phyloP scores from a whole-genome alignment of 2,888 invertebrate genomes.

The Keiferia lycopersicella region DNA sequence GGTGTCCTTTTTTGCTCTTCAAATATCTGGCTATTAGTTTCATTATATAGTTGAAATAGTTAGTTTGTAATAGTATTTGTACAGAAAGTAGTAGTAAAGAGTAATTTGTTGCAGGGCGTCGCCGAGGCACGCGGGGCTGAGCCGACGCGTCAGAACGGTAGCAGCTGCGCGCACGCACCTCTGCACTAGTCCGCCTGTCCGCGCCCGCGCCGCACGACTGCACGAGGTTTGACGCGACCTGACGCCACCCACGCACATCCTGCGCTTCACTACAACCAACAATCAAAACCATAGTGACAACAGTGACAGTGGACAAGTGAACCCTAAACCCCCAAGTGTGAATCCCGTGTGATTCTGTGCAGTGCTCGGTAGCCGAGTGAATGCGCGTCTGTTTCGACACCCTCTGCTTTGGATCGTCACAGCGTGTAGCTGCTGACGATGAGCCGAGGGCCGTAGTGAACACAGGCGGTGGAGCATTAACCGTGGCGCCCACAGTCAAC shows the following conservation, averaged over 20 bases:
- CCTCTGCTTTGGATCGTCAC: slow-evolving; percentile 94
- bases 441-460: slow-evolving; percentile 81
- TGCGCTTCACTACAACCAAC: slow-evolving; percentile 55
- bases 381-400: slow-evolving; percentile 96
- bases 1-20: too few relatives aligned
- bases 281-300: slow-evolving; percentile 37
- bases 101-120: slow-evolving; percentile 66
- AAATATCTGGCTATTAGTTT: too few relatives aligned
- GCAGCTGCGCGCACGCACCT: slow-evolving; percentile 59
- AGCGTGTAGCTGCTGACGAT: slow-evolving; percentile 90
- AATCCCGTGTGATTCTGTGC: slow-evolving; percentile 69
- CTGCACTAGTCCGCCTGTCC: slow-evolving; percentile 66
- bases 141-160: slow-evolving; percentile 48
- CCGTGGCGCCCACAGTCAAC: slow-evolving; percentile 77
- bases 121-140: slow-evolving; percentile 71
- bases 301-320: slow-evolving; percentile 53
- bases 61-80: not conserved
- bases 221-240: slow-evolving; percentile 44
- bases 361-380: slow-evolving; percentile 84
- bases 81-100: slow-evolving; percentile 19
- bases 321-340: slow-evolving; percentile 51
- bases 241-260: slow-evolving; percentile 57
- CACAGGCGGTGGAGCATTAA: slow-evolving; percentile 74
- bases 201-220: slow-evolving; percentile 77
- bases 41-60: too few relatives aligned